phyloP scores from a whole-genome alignment of 2,888 invertebrate genomes.

The Amaurobius ferox region DNA sequence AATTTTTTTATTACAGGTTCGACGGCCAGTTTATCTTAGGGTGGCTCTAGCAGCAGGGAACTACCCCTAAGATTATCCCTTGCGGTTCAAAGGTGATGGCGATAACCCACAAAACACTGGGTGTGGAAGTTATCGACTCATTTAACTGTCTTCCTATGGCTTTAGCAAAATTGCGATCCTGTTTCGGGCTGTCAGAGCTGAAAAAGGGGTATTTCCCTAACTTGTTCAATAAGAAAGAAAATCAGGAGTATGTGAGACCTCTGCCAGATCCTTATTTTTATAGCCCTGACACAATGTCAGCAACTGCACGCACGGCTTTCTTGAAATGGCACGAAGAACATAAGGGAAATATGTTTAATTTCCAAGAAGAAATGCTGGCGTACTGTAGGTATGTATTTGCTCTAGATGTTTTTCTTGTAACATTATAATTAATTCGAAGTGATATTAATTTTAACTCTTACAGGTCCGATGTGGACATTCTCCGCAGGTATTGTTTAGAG shows the following conservation, averaged over 20 bases:
- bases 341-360: background rate
- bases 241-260: constrained; percentile 23
- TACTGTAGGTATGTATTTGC: constrained; percentile 1
- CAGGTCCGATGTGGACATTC: background rate
- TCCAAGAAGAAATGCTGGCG: background rate
- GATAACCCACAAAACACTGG: background rate
- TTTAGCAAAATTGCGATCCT: constrained; percentile 25
- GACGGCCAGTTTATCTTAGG: constrained; percentile 34
- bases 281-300: constrained; percentile 21
- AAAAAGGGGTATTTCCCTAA: constrained; percentile 55
- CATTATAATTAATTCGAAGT: background rate
- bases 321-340: background rate
- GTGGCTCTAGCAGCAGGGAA: constrained; percentile 13
- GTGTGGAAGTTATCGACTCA: constrained; percentile 33
- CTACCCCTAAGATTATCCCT: constrained; percentile 1
- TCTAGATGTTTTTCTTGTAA: background rate
- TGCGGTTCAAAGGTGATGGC: constrained; percentile 23
- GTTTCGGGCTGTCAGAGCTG: constrained; percentile 22
- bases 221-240: constrained; percentile 29
- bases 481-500: background rate
- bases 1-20: constrained; percentile 21
- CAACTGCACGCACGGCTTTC: background rate
- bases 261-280: background rate
- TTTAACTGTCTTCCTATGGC: constrained; percentile 44
- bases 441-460: background rate